Evolutionary conservation across 2,797 vertebrate species (phyloP).

Genomic region (Phrynocephalus vlangalii): DNA sequence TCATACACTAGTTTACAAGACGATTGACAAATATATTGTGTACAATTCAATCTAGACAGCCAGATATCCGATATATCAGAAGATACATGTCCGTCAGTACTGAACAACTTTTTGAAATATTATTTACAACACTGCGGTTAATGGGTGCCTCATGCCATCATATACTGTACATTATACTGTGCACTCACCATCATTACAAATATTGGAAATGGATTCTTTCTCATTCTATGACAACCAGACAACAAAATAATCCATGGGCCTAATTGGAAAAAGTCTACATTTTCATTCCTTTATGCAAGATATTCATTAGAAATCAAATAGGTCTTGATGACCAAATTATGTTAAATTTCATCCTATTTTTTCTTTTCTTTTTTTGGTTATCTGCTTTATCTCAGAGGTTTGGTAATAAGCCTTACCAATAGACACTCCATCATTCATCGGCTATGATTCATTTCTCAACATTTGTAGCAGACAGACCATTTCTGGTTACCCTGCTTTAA

Average conservation of each 20-base stretch:
- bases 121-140: conserved; percentile 82
- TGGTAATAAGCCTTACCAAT: conserved; percentile 85
- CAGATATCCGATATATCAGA: conserved; percentile 80
- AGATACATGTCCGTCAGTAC: conserved; percentile 78
- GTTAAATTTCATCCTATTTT: conserved; percentile 39
- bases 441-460: conserved; percentile 64
- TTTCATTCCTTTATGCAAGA: conserved; percentile 75
- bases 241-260: conserved; percentile 79
- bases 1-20: conserved; percentile 83
- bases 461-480: conserved; percentile 48
- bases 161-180: conserved; percentile 78
- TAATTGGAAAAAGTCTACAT: conserved; percentile 75
- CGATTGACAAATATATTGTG: conserved; percentile 81
- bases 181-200: conserved; percentile 77
- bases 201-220: conserved; percentile 79
- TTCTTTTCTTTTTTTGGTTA: conserved; percentile 73
- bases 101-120: conserved; percentile 76
- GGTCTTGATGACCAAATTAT: conserved; percentile 71
- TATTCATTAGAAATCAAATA: conserved; percentile 71
- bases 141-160: conserved; percentile 79
- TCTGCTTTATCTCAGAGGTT: conserved; percentile 80
- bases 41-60: conserved; percentile 83
- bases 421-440: conserved; percentile 72
- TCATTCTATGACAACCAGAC: conserved; percentile 73
- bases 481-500: conserved; percentile 32